phyloP scores from a whole-genome alignment of 1,140 invertebrate species.

The Hylaeus anthracinus region DNA sequence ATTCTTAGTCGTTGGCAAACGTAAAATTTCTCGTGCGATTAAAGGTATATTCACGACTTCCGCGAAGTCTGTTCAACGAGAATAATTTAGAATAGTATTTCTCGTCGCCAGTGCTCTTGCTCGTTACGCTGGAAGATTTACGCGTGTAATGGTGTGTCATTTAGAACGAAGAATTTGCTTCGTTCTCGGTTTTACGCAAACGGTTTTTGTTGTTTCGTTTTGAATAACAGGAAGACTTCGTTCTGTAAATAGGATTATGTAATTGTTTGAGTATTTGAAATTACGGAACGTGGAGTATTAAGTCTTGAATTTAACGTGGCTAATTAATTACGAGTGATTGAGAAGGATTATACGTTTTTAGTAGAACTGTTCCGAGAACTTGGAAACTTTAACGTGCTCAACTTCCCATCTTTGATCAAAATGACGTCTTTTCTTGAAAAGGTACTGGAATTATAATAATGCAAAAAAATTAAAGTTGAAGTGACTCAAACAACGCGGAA shows the following conservation, averaged over 20 bases:
- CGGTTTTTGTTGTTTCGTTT: neutral
- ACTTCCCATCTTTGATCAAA: no score
- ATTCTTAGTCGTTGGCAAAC: slow-evolving; percentile 32
- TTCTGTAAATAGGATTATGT: no score
- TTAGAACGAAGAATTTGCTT: neutral
- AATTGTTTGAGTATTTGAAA: neutral
- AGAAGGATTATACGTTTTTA: no score
- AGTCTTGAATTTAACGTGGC: neutral
- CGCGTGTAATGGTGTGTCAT: neutral
- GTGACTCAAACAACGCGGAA: no score
- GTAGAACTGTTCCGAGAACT: no score
- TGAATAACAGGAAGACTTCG: neutral
- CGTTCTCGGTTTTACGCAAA: neutral
- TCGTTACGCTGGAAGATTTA: neutral
- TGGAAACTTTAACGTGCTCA: no score
- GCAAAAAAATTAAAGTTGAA: no score
- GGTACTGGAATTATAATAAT: no score
- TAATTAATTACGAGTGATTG: neutral
- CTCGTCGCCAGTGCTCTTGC: neutral
- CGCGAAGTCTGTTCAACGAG: neutral
- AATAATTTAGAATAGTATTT: slow-evolving; percentile 35
- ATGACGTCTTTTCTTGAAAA: no score
- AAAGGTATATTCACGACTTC: slow-evolving; percentile 25
- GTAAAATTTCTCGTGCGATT: slow-evolving; percentile 37
- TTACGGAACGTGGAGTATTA: neutral